A percentile compares a stretch with the other conserved stretches of the same genome.
phyloP scores from a whole-genome alignment of 2,888 invertebrate genomes.

The Archaeoteleia sp. region DNA sequence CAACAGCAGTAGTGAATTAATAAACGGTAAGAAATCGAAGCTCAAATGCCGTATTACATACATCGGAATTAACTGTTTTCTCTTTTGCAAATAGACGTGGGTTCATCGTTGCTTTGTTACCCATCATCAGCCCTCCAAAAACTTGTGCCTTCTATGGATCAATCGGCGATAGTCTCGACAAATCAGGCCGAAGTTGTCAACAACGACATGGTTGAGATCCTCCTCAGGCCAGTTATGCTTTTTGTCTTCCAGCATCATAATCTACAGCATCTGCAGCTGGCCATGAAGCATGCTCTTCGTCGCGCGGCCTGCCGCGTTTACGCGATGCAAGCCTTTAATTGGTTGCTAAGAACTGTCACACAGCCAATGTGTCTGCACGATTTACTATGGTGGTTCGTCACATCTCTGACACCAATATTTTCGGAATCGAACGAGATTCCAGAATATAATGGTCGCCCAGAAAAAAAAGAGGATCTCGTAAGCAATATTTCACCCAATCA shows the following conservation, averaged over 20 bases:
- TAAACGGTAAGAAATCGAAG: constrained; percentile 70
- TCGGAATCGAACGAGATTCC: constrained; percentile 70
- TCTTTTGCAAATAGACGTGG: constrained; percentile 78
- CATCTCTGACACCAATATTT: constrained; percentile 82
- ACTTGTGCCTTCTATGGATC: constrained; percentile 82
- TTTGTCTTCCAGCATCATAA: constrained; percentile 93
- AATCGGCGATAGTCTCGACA: constrained; percentile 76
- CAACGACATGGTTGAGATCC: constrained; percentile 78
- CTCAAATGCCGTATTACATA: constrained; percentile 15
- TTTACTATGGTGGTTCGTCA: constrained; percentile 97
- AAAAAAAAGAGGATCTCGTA: constrained; percentile 73
- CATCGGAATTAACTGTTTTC: not conserved
- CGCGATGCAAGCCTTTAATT: constrained; percentile 95
- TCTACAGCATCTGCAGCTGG: constrained; percentile 86
- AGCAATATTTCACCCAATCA: constrained; percentile 32
- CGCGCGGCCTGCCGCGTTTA: constrained; percentile 88
- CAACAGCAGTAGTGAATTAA: constrained; percentile 82
- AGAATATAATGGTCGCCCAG: constrained; percentile 77
- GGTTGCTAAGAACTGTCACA: constrained; percentile 93
- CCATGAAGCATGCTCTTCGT: constrained; percentile 91
- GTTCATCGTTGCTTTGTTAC: constrained; percentile 89
- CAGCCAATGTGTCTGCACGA: constrained; percentile 95
- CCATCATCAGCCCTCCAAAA: constrained; percentile 92
- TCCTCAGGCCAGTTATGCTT: constrained; percentile 88
- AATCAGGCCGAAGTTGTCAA: constrained; percentile 73